Evolutionary conservation across 2,888 invertebrate species (phyloP).

Genomic region (Ariolimax columbianus): DNA sequence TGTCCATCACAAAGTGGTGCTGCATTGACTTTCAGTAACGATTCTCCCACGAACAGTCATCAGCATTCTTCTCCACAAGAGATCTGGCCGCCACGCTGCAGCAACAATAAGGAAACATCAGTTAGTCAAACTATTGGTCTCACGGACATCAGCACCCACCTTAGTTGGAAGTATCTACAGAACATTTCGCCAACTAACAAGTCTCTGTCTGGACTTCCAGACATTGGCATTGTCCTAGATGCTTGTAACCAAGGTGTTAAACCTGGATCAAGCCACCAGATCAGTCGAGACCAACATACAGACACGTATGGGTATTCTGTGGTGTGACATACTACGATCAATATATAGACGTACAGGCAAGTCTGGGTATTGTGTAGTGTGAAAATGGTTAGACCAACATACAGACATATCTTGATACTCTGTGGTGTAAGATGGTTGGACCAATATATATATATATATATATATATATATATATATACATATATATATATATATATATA

Average conservation of each 20-base stretch:
- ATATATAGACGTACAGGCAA: too few relatives aligned
- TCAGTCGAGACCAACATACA: neutral
- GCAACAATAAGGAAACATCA: constrained; percentile 5
- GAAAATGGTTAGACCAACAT: too few relatives aligned
- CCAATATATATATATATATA: too few relatives aligned
- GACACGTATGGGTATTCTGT: constrained; percentile 55
- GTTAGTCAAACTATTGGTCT: constrained; percentile 35
- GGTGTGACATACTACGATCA: too few relatives aligned
- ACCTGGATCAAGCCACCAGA: neutral
- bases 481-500: too few relatives aligned
- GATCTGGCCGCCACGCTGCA: neutral
- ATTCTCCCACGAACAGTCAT: neutral
- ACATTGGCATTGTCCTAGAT: neutral
- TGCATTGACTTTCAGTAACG: constrained; percentile 22
- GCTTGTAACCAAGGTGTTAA: neutral
- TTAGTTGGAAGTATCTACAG: constrained; percentile 57
- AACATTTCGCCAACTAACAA: constrained; percentile 35
- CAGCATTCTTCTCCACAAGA: constrained; percentile 6
- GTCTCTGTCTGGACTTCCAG: neutral
- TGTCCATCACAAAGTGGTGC: neutral
- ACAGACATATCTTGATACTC: too few relatives aligned
- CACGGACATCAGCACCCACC: constrained; percentile 54
- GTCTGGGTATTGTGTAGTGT: too few relatives aligned
- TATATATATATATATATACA: too few relatives aligned
- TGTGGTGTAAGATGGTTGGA: too few relatives aligned